Conservation (phyloP, 2,888 invertebrate genomes). For the Acleris holmiana region DNA sequence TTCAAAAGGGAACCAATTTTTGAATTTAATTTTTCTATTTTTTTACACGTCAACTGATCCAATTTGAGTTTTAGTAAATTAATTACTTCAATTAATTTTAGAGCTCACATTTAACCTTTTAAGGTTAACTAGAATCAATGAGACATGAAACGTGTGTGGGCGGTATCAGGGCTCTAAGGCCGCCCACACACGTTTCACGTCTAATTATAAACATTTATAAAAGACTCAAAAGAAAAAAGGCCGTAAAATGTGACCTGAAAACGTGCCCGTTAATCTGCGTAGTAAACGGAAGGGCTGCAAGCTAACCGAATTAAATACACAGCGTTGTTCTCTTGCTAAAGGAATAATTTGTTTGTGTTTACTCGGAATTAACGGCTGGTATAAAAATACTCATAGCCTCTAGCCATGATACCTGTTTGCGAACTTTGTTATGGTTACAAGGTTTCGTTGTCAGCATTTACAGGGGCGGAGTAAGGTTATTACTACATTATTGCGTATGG, state of each 20-base stretch:
- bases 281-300: conserved; percentile 21
- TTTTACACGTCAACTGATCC: no score
- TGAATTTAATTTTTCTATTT: no score
- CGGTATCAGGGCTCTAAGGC: no score
- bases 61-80: no score
- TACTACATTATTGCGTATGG: no score
- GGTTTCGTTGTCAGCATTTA: not conserved
- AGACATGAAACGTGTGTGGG: no score
- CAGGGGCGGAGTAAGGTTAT: no score
- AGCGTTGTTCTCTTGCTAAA: conserved; percentile 3
- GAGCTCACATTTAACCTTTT: no score
- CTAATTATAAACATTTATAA: conserved; percentile 1
- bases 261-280: conserved; percentile 9
- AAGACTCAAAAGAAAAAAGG: not conserved
- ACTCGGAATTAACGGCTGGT: not conserved
- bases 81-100: no score
- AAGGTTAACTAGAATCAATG: no score
- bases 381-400: conserved; percentile 3
- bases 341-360: conserved; percentile 15
- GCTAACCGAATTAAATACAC: conserved; percentile 16
- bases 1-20: no score
- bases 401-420: not conserved
- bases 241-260: conserved; percentile 4
- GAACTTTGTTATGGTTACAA: not conserved
- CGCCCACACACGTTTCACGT: no score